A percentile compares a stretch with the other conserved stretches of the same genome.
phyloP scores from a whole-genome alignment of 2,113 vertebrate species.

The Boleophthalmus pectinirostris region DNA sequence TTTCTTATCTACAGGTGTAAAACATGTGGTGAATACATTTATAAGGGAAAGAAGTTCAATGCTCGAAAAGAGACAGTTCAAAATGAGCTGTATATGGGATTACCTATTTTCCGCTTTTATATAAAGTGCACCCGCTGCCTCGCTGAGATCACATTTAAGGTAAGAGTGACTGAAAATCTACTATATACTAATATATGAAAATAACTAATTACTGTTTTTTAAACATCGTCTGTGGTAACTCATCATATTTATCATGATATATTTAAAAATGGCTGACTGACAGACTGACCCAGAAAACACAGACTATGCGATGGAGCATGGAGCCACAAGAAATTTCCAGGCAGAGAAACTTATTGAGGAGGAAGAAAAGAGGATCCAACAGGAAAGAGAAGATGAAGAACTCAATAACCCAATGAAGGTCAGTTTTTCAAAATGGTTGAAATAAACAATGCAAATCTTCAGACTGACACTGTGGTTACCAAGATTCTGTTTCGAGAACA shows the following conservation, averaged over 20 bases:
- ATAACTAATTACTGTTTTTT: conserved; percentile 1
- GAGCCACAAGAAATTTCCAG: conserved; percentile 93
- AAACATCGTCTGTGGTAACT: background rate
- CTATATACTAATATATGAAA: no score
- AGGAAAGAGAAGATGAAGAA: conserved; percentile 93
- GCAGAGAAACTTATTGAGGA: conserved; percentile 94
- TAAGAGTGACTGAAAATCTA: conserved; percentile 43
- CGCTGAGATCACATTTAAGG: conserved; percentile 91
- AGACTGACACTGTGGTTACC: no score
- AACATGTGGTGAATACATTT: conserved; percentile 95
- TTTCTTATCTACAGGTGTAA: conserved; percentile 81
- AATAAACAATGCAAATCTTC: background rate
- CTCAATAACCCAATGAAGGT: conserved; percentile 99
- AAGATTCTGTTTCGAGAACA: background rate
- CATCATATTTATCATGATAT: background rate
- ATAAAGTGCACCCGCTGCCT: conserved; percentile 95
- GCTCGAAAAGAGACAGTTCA: conserved; percentile 95
- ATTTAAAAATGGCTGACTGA: background rate
- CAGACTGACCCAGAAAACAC: conserved; percentile 97
- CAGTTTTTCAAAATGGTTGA: background rate
- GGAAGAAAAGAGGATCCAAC: conserved; percentile 88
- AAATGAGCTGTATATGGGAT: conserved; percentile 91
- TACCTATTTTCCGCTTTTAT: conserved; percentile 96
- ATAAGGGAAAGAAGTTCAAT: conserved; percentile 97
- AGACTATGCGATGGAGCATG: conserved; percentile 95